Evolutionary conservation across 2,113 vertebrate genomes (phyloP), one percentile per base, ranked within the genome.

Genomic region (Lamprotornis superbus): DNA sequence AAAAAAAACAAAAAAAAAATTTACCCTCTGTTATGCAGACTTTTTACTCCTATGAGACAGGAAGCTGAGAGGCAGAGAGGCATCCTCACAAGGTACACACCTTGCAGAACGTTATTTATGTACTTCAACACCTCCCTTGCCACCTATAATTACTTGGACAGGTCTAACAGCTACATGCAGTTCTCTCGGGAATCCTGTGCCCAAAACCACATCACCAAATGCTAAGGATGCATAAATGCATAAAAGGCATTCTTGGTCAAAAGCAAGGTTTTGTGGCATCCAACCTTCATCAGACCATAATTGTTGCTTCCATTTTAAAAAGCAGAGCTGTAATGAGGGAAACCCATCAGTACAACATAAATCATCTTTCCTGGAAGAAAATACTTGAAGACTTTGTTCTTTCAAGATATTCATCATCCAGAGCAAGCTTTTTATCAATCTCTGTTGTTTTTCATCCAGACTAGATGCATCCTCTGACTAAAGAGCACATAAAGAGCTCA

Each of bases 11-110:
- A 53, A n/a, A 79, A 65, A 7, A 44, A 44, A 64, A 21, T 18
- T 92, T 76, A 44, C 73, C 57, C 39, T 93, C 65, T 75, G 60
- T 57, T 76, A 9, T 49, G 28, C 52, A 95, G 92, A 79, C 33
- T 44, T 91, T 68, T 93, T 82, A 85, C 70, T 93, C 61, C 56
- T 71, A 91, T 69, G 20, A 94, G 65, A 55, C 76, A 94, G 74
- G 74, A 96, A 94, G 60, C 44, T 25, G 49, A 93, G 61, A 85
- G 74, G 71, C 79, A 94, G 75, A 83, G 42, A 89, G 47, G 77
- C 77, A 93, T 61, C 50, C 52, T 68, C 70, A 85, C 49, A 76
- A 84, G 75, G 63, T 27, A 37, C 1, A 20, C 33, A n/a, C 65
- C 90, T 91, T 44, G 77, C 30, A 11, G 7, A 56, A 53, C 1